A percentile compares a stretch with the other conserved stretches of the same genome.
These are phyloP conservation scores for Plemyria rubiginata DNA, from an alignment of 2,888 invertebrate genomes.

Conservation along the genomic window DNA sequence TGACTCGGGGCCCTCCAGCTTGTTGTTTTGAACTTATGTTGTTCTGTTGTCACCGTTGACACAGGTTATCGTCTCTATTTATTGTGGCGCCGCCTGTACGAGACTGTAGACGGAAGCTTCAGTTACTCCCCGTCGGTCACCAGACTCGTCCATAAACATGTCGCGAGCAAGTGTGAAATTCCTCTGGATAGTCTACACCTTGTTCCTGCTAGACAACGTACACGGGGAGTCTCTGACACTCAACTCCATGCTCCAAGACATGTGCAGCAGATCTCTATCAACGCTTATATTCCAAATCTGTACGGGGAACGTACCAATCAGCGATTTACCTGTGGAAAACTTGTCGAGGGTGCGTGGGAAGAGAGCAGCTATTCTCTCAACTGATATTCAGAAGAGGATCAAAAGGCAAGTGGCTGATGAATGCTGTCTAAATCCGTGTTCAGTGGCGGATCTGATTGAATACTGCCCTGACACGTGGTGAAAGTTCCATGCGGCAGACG, in stretches of 20 bases:
- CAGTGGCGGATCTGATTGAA: constrained; percentile 65
- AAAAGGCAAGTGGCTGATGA: constrained; percentile 65
- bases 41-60: constrained; percentile 73
- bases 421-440: constrained; percentile 67
- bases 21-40: constrained; percentile 81
- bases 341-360: constrained; percentile 58
- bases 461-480: constrained; percentile 76
- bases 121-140: constrained; percentile 59
- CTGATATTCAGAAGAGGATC: constrained; percentile 46
- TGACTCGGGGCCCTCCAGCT: constrained; percentile 65
- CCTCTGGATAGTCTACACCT: constrained; percentile 52
- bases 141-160: constrained; percentile 59
- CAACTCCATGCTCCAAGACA: constrained; percentile 54
- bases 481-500: constrained; percentile 36
- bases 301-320: constrained; percentile 52
- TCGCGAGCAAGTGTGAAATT: constrained; percentile 51
- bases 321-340: constrained; percentile 52
- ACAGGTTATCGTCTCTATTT: constrained; percentile 80
- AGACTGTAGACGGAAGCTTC: constrained; percentile 71
- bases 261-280: constrained; percentile 63
- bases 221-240: constrained; percentile 57
- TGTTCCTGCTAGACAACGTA: constrained; percentile 55
- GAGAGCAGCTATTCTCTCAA: constrained; percentile 58
- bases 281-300: constrained; percentile 62
- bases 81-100: constrained; percentile 62